Percentiles rank a stretch among this genome's conserved stretches.
Evolutionary conservation across 2,888 invertebrate genomes (phyloP).

Genomic region (Suillia variegata): DNA sequence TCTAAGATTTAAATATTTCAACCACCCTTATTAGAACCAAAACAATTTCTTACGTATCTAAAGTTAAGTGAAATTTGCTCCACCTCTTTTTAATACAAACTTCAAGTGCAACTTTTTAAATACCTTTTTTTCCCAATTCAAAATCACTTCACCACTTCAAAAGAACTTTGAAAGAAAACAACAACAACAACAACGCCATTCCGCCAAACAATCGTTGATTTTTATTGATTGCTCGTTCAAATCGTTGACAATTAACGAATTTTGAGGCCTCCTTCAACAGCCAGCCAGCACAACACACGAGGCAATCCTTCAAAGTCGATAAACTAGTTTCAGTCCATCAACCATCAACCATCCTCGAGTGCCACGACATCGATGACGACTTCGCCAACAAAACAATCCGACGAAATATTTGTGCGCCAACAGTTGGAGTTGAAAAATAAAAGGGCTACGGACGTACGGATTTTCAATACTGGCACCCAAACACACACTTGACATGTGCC

Average conservation of each 20-base stretch:
- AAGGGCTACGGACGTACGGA: neutral
- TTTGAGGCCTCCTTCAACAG: neutral
- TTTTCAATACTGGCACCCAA: neutral
- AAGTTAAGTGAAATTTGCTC: too few species aligned
- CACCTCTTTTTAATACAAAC: too few species aligned
- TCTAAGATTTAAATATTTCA: too few species aligned
- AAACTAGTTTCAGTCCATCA: neutral
- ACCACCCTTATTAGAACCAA: too few species aligned
- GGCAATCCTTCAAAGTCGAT: neutral
- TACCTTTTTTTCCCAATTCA: too few species aligned
- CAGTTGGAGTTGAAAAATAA: too few species aligned
- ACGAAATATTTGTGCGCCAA: too few species aligned
- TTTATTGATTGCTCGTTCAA: constrained; percentile 11
- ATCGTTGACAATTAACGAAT: constrained; percentile 15
- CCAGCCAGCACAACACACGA: neutral
- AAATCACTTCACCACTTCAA: too few species aligned
- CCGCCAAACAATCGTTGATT: constrained; percentile 5
- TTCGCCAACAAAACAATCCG: neutral
- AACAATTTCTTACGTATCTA: too few species aligned
- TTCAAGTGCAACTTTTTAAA: too few species aligned
- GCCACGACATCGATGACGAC: too few species aligned
- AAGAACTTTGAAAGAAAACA: too few species aligned
- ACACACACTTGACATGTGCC: constrained; percentile 43
- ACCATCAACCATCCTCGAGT: neutral
- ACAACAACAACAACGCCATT: neutral